Base-by-base conservation (phyloP, 1,140 invertebrate genomes). In the Chelonus insularis region DNA sequence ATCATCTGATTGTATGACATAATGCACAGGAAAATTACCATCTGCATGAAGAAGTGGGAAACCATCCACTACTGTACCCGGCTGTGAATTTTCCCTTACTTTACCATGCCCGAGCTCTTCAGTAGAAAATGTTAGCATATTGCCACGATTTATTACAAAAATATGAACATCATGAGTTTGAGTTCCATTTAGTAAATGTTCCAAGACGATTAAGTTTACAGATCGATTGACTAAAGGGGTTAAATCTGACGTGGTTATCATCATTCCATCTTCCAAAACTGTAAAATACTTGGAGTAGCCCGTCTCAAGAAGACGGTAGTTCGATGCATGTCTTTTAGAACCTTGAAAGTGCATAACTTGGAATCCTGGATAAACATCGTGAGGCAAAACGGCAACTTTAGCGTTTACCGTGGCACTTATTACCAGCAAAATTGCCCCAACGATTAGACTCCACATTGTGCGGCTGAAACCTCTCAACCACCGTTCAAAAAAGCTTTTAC, bases 161-260 rank as follows among this genome's bases (percentile, higher is more conserved):
- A 95, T 78, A 60, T 92, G 89, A 8, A 95, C 75, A 43, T 89
- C 87, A 75, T 94, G 92, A 1, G 90, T 91, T 11, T 88, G 85
- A 25, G 90, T 93, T 39, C 85, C 84, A 71, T 93, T 93, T 1
- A 87, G 85, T 5, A 88, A 86, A 64, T 93, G 89, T 70, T 94
- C 92, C 9, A 93, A 78, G 0, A 95, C 87, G 6, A 93, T 85
- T 12, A 95, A 82, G 68, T 91, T 88, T 5, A 95, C 86, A 0
- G 91, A 90, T 41, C 86, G 84, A 72, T 93, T 88, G 21, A 93
- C 85, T n/a, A 95, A 76, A 3, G 91, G 89, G 18, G 86, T 86
- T 3, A 95, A 81, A 67, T 94, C 91, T 1, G 90, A 86, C 1
- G 92, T 94, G 12, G 92, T 95, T 92, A 95, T 95, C 6, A 96